Percentiles rank a stretch among this genome's conserved stretches.
Evolutionary conservation across 2,888 invertebrate genomes (phyloP).

Genomic region (Sylvicola fuscatus): DNA sequence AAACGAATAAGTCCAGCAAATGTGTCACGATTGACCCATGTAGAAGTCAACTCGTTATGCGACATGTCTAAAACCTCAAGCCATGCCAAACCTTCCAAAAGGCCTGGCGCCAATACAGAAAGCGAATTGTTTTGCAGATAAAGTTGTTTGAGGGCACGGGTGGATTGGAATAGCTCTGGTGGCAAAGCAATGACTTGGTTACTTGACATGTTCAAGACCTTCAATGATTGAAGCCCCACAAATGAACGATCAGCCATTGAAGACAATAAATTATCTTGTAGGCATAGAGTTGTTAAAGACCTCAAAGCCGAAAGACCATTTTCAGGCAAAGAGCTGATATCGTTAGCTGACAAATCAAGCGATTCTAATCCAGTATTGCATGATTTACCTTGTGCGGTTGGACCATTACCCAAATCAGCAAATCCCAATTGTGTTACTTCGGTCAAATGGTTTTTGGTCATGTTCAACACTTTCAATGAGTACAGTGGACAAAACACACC

Average conservation of each 20-base stretch:
- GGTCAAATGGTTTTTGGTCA: constrained; percentile 57
- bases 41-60: constrained; percentile 51
- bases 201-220: constrained; percentile 55
- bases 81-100: constrained; percentile 51
- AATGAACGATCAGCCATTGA: constrained; percentile 55
- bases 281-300: constrained; percentile 42
- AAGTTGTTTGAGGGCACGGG: constrained; percentile 46
- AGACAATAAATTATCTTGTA: constrained; percentile 58
- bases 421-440: constrained; percentile 54
- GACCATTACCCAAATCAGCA: constrained; percentile 43
- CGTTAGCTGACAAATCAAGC: constrained; percentile 54
- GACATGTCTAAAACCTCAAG: constrained; percentile 53
- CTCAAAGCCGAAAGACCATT: constrained; percentile 48
- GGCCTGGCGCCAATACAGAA: constrained; percentile 49
- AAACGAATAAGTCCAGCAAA: constrained; percentile 53
- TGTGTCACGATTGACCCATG: constrained; percentile 56
- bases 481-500: constrained; percentile 52
- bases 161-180: constrained; percentile 53
- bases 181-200: constrained; percentile 59
- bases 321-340: constrained; percentile 46
- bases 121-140: constrained; percentile 60
- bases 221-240: constrained; percentile 43
- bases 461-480: constrained; percentile 44
- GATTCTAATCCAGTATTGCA: constrained; percentile 48
- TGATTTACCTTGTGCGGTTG: constrained; percentile 42